Base-by-base conservation (phyloP, 2,888 invertebrate genomes). In the Hipparchia sbordonii region DNA sequence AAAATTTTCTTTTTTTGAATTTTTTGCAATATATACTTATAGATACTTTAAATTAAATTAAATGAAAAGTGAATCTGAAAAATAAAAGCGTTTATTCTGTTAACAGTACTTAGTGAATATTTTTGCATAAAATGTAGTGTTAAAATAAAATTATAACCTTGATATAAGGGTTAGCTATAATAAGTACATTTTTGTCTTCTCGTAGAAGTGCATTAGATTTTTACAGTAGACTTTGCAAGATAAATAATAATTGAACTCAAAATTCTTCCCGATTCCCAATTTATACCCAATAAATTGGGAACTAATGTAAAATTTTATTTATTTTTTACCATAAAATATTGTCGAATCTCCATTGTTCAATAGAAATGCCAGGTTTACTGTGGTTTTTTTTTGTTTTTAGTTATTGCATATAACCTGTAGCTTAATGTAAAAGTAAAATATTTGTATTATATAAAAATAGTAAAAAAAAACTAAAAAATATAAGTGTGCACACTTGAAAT, bases 401-500 rank as follows among this genome's bases (percentile, higher is more conserved):
- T 62, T 46, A 62, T 13, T 62, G 6, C 46, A 63, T 46, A 65
- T 67, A 67, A 67, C 57, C 54, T 39, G 13, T 67, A 67, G 56
- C 57, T 57, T 65, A 63, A 67, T 56, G 46, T 57, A 52, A 51
- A 8, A 7, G 3, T 62, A 65, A 62, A 48, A 48, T 7, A 12
- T 52, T 52, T 45, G 23, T 57, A 23, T 23, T 54, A n/a, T 7
- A 52, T 54, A 39, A 66, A 54, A 33, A 51, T 48, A 63, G n/a
- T 13, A 13, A 45, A 33, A 39, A 63, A 63, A 63, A 33, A 52
- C 33, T 12, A 33, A 52, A 23, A 63, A 67, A 46, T 45, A 13
- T 52, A 67, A 67, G 67, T 9, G 10, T 65, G 67, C 67, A 67
- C 67, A 57, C 67, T 57, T 67, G 9, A 67, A 67, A 56, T 51